Evolutionary conservation across 2,113 vertebrate species (phyloP).

Genomic region (Amazona vittata): DNA sequence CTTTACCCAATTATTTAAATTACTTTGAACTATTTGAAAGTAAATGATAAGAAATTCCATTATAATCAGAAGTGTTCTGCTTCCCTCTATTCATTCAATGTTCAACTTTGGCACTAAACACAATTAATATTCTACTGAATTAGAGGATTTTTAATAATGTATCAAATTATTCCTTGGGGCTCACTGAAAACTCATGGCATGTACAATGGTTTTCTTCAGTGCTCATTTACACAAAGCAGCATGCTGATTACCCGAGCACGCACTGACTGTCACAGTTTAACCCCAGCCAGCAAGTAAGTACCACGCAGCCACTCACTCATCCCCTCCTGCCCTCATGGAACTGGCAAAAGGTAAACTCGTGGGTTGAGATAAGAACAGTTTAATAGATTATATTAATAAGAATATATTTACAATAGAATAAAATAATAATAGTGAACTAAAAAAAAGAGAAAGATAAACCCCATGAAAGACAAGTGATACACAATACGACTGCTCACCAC

Average conservation of each 20-base stretch:
- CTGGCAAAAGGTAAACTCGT: neutral
- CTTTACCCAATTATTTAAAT: conserved; percentile 15
- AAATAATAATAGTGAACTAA: neutral
- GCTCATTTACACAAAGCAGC: neutral
- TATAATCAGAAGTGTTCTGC: neutral
- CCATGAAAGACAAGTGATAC: neutral
- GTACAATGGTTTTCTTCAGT: neutral
- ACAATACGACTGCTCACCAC: neutral
- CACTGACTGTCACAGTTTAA: neutral
- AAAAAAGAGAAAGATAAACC: neutral
- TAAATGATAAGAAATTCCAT: neutral
- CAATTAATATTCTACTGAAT: conserved; percentile 35
- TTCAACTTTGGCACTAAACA: neutral
- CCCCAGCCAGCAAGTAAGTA: neutral
- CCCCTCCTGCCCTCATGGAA: neutral
- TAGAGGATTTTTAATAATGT: conserved; percentile 23
- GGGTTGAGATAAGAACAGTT: neutral
- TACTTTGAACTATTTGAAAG: neutral
- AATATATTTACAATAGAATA: neutral
- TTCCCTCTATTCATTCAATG: neutral
- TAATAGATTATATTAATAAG: neutral
- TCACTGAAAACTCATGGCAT: neutral
- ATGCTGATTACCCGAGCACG: neutral
- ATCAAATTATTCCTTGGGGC: conserved; percentile 35
- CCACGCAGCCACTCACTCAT: neutral